These are phyloP conservation scores for Melieria omissa DNA, from an alignment of 2,888 invertebrate species.

Conservation along the genomic window DNA sequence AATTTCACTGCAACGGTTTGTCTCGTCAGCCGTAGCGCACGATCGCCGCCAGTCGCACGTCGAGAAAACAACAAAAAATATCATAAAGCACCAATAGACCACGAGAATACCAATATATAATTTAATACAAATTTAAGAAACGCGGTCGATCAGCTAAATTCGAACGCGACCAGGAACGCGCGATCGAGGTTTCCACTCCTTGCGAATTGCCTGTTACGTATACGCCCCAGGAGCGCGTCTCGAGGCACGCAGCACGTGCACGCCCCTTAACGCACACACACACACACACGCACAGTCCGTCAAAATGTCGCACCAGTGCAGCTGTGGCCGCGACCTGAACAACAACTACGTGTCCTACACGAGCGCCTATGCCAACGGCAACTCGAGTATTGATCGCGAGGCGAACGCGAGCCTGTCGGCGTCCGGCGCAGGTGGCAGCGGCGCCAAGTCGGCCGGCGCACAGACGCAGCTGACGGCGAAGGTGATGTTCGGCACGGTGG, in stretches of 20 bases:
- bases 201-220: slow-evolving; percentile 14
- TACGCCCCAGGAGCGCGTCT: slow-evolving; percentile 13
- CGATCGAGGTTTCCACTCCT: background rate
- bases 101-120: background rate
- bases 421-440: slow-evolving; percentile 41
- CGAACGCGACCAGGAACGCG: no score
- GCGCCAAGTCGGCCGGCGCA: slow-evolving; percentile 46
- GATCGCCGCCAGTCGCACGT: slow-evolving; percentile 2
- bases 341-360: slow-evolving; percentile 67
- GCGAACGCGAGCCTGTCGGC: slow-evolving; percentile 49
- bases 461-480: slow-evolving; percentile 75
- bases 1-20: slow-evolving; percentile 54
- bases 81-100: background rate
- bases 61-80: slow-evolving; percentile 21
- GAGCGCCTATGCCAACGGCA: slow-evolving; percentile 65
- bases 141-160: background rate
- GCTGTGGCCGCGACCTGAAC: slow-evolving; percentile 67
- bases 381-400: slow-evolving; percentile 62
- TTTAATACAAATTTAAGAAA: background rate
- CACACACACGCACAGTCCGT: background rate
- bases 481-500: slow-evolving; percentile 78
- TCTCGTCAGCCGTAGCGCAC: slow-evolving; percentile 42
- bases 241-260: background rate
- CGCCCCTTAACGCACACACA: background rate
- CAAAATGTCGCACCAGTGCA: slow-evolving; percentile 67